Evolutionary conservation across 1,140 invertebrate genomes (phyloP).

Genomic region (Calosoma granatense): DNA sequence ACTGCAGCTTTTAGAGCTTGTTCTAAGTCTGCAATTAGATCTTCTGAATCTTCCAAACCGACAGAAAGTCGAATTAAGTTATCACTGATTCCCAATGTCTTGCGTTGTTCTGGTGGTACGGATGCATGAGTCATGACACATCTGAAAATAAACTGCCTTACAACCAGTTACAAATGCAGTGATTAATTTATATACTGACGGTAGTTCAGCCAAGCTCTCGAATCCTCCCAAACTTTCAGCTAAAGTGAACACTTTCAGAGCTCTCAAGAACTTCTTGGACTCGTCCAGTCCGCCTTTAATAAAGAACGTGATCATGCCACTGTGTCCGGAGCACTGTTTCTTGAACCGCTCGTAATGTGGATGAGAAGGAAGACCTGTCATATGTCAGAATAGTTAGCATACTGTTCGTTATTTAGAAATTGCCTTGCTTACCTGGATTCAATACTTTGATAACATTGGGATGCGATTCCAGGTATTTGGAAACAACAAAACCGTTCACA

Average conservation of each 20-base stretch:
- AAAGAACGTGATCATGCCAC: constrained; percentile 88
- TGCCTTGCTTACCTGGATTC: constrained; percentile 57
- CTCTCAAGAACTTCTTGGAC: constrained; percentile 64
- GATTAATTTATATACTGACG: constrained; percentile 49
- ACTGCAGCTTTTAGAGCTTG: too few relatives aligned
- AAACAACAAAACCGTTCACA: constrained; percentile 65
- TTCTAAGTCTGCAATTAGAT: constrained; percentile 82
- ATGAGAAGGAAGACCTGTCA: constrained; percentile 74
- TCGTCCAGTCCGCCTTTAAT: constrained; percentile 71
- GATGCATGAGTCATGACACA: constrained; percentile 74
- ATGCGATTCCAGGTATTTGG: constrained; percentile 70
- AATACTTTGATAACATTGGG: constrained; percentile 68
- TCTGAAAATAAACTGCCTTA: constrained; percentile 28
- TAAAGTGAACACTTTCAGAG: constrained; percentile 74
- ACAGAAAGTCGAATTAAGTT: constrained; percentile 83
- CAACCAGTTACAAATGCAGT: neutral
- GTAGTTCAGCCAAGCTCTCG: constrained; percentile 81
- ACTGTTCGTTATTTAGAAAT: neutral
- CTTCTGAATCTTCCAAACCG: constrained; percentile 78
- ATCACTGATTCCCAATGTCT: constrained; percentile 73
- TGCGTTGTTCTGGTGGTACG: constrained; percentile 59
- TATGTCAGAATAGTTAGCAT: constrained; percentile 11
- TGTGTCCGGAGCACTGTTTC: constrained; percentile 79
- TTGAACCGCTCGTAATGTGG: constrained; percentile 79
- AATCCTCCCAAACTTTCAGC: constrained; percentile 94